Base-by-base conservation (phyloP, 2,113 vertebrate genomes). In the Syngnathus floridae region DNA sequence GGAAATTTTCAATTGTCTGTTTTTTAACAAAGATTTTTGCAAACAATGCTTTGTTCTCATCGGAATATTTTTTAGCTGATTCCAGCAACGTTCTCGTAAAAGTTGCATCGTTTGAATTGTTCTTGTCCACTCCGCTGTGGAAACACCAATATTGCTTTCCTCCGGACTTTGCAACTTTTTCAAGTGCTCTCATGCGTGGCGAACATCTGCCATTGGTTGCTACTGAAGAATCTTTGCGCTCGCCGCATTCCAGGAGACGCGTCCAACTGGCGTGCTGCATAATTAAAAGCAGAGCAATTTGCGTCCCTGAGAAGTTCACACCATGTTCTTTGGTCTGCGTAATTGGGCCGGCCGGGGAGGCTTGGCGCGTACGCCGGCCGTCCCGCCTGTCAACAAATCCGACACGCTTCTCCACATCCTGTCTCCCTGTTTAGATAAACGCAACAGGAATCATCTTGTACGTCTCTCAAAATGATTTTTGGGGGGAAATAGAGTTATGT, bases 201-300 rank as follows among this genome's bases (percentile, higher is more conserved):
- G 31, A 84, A 83, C 80, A 81, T 82, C 78, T 87, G 80, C 86
- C 65, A 77, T 83, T 14, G 74, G 76, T 80, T 84, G 75, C 81
- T 71, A 70, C 74, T 62, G 79, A 72, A 73, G 60, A 84, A 76
- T 76, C 67, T 73, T 48, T 76, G 82, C 82, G 67, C 85, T 75
- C 76, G 62, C 72, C 46, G 56, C 82, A 82, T 82, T 81, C 79
- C 82, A 56, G 74, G 68, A 55, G 78, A 68, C 74, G 67, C 75
- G 76, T 84, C 76, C 71, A 62, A 66, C 66, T 70, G 74, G 71
- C 67, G 74, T 57, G 71, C 64, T 64, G 36, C 69, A 1, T 82
- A 78, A 84, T 82, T 86, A 78, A 81, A 83, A 84, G 31, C 82
- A 84, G 83, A 76, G 72, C 69, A 67, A 78, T 80, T 79, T 76